Evolutionary conservation across 2,113 vertebrate species (phyloP).

Genomic region (Crotophaga sulcirostris): DNA sequence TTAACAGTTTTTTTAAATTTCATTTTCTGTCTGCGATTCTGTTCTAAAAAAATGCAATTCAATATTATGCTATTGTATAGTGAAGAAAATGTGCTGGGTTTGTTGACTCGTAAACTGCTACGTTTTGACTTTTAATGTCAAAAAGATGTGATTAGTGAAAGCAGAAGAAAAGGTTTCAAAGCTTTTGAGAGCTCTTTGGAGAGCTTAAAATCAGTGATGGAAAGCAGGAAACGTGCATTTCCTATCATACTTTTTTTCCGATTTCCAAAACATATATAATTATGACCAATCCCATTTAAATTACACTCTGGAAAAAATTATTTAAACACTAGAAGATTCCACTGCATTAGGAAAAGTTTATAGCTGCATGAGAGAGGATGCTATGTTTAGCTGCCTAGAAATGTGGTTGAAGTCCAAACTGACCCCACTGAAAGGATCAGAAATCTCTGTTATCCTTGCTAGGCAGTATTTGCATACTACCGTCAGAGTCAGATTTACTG

Average conservation of each 20-base stretch:
- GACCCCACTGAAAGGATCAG: not conserved
- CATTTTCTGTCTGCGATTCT: not conserved
- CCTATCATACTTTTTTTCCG: not conserved
- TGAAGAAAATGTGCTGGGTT: not conserved
- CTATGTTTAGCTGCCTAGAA: not conserved
- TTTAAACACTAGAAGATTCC: slow-evolving; percentile 18
- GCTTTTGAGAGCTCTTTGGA: not conserved
- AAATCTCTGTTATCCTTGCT: not conserved
- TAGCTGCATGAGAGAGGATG: not conserved
- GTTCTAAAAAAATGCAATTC: not conserved
- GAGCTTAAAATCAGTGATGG: not conserved
- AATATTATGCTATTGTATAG: not conserved
- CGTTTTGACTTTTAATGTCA: not conserved
- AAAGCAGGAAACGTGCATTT: slow-evolving; percentile 29
- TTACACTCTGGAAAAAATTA: slow-evolving; percentile 15
- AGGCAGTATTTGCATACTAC: not conserved
- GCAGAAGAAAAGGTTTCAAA: not conserved
- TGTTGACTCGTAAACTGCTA: not conserved
- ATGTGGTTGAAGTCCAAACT: not conserved
- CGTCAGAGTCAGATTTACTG: not conserved
- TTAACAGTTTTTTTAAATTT: not conserved
- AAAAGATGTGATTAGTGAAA: not conserved
- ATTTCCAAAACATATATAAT: slow-evolving; percentile 26
- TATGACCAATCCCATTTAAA: slow-evolving; percentile 30
- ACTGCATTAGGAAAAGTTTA: not conserved